Evolutionary conservation across 2,888 invertebrate species (phyloP), one percentile per base, ranked within the genome.

Genomic region (Ophion costatus): DNA sequence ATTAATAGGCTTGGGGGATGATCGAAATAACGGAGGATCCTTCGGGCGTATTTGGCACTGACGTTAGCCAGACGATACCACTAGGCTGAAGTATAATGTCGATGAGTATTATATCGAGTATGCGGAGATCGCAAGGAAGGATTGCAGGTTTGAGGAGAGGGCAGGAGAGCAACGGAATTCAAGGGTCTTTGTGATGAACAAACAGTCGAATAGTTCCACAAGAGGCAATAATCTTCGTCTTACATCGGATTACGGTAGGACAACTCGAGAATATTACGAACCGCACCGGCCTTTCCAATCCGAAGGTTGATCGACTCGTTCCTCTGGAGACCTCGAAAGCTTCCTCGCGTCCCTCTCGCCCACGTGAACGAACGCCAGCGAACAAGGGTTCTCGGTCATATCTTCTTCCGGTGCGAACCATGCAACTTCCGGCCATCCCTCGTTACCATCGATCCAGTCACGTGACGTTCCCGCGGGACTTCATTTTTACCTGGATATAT

Each of bases 211-310:
- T 84, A 66, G 83, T 82, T 85, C 64, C 73, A 56, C 69, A 77
- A 86, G 80, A 84, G 78, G 79, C 79, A 83, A 88, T 87, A 87
- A 88, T 86, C 87, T 84, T 73, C 64, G 82, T 87, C 85, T 85
- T 85, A 85, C 86, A 77, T 71, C 74, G 79, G 80, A 84, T 87
- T 86, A 77, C 56, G 45, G 64, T 67, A 63, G 57, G 69, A 83
- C 81, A 69, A 79, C 83, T 59, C 59, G 66, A 77, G 76, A 83
- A 81, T 84, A 85, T 84, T 80, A 71, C 78, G 84, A 42, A 22
- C 45, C 56, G 24, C 45, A 1, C 14, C 11, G 45, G 14, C 45
- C 14, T 14, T 45, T 45, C 14, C 45, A 45, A 38, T 9, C 29
- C 29, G 42, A 6, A 11, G 42, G 1, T 42, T 42, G 64, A 84